Conservation (phyloP, 2,888 invertebrate species). For the Rotaria socialis region DNA sequence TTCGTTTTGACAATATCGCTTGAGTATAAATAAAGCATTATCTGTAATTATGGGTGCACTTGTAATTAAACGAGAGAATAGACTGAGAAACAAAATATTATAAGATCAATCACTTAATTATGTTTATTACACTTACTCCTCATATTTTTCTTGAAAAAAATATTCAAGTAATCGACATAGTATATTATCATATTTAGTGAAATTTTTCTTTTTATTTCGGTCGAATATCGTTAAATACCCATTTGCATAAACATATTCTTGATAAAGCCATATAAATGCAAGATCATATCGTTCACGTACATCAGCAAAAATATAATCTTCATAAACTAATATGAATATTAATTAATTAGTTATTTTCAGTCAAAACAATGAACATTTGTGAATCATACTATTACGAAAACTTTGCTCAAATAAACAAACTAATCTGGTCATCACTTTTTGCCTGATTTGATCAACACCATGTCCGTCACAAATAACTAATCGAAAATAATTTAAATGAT, state of each 20-base stretch:
- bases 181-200: constrained; percentile 76
- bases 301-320: constrained; percentile 77
- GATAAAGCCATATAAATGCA: constrained; percentile 85
- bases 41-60: constrained; percentile 85
- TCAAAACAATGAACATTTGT: neutral
- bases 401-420: constrained; percentile 78
- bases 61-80: constrained; percentile 71
- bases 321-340: constrained; percentile 63
- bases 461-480: constrained; percentile 62
- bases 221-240: constrained; percentile 9
- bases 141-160: constrained; percentile 52
- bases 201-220: neutral
- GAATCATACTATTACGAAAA: constrained; percentile 66
- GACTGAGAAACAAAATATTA: constrained; percentile 50
- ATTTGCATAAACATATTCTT: constrained; percentile 69
- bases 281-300: constrained; percentile 77
- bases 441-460: constrained; percentile 53
- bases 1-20: constrained; percentile 72
- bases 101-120: neutral
- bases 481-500: neutral
- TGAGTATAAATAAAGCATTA: constrained; percentile 76
- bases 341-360: no score
- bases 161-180: constrained; percentile 66
- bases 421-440: constrained; percentile 77
- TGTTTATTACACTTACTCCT: neutral